A percentile compares a stretch with the other conserved stretches of the same genome.
These are phyloP conservation scores for Platycheirus albimanus DNA, from an alignment of 2,888 invertebrate species.

Conservation along the genomic window DNA sequence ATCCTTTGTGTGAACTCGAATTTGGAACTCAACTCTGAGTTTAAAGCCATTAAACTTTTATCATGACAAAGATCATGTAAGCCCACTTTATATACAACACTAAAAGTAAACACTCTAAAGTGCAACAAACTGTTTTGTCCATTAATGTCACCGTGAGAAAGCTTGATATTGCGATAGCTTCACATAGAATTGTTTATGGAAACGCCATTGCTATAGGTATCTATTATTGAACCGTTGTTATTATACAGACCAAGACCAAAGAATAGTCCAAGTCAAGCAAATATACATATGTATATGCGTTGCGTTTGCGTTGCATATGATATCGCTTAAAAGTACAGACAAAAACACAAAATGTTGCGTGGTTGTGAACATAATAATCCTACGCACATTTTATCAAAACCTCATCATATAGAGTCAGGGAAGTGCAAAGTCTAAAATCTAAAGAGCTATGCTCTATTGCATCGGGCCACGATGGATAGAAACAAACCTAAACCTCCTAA, in stretches of 20 bases:
- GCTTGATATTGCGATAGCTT: conserved; percentile 15
- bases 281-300: neutral
- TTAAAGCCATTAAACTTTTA: conserved; percentile 15
- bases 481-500: conserved; percentile 44
- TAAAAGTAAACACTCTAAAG: conserved; percentile 24
- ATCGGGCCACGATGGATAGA: conserved; percentile 5
- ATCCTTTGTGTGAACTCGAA: no score
- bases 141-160: conserved; percentile 29
- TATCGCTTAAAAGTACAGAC: conserved; percentile 30
- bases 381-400: conserved; percentile 68
- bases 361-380: conserved; percentile 66
- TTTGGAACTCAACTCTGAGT: neutral
- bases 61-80: conserved; percentile 11
- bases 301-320: neutral
- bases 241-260: conserved; percentile 13
- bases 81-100: conserved; percentile 10
- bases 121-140: conserved; percentile 47
- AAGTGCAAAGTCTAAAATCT: conserved; percentile 6
- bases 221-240: conserved; percentile 10
- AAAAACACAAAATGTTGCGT: conserved; percentile 66
- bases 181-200: conserved; percentile 57
- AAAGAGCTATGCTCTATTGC: conserved; percentile 12
- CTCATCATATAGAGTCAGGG: conserved; percentile 36
- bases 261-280: neutral
- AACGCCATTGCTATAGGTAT: conserved; percentile 12